A percentile compares a stretch with the other conserved stretches of the same genome.
Conservation (phyloP, 1,140 invertebrate genomes). For the Anoplophora glabripennis region DNA sequence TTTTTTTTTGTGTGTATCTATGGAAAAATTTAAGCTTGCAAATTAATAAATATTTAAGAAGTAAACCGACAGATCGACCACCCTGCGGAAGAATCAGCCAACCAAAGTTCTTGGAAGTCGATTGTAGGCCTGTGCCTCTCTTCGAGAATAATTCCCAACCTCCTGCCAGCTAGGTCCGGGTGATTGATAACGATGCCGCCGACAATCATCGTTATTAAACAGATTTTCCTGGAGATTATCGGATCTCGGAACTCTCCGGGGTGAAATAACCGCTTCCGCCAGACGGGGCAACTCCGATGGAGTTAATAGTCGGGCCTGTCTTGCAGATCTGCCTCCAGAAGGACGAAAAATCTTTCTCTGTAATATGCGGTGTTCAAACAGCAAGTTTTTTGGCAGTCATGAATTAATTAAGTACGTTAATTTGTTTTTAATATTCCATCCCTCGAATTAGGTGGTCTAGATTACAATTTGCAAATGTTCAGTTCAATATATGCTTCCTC, state of each 20-base stretch:
- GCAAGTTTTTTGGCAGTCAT: too few species aligned
- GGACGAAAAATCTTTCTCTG: neutral
- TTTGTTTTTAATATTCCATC: too few species aligned
- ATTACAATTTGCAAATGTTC: too few species aligned
- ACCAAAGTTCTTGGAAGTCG: neutral
- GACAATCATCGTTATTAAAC: conserved; percentile 21
- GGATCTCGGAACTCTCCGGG: conserved; percentile 19
- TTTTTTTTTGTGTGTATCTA: too few species aligned
- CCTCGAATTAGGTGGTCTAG: too few species aligned
- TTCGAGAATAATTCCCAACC: neutral
- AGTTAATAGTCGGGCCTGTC: conserved; percentile 4
- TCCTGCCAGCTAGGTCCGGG: neutral
- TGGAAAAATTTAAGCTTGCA: too few species aligned
- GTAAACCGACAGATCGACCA: too few species aligned
- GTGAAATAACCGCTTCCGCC: conserved; percentile 24
- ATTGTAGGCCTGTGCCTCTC: neutral
- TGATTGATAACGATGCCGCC: conserved; percentile 20
- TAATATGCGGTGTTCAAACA: neutral
- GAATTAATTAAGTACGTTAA: too few species aligned
- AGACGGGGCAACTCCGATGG: neutral
- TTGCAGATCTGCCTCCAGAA: neutral
- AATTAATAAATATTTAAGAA: too few species aligned
- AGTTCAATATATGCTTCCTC: too few species aligned
- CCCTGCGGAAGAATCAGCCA: neutral
- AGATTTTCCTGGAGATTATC: conserved; percentile 21